Evolutionary conservation across 2,113 vertebrate species (phyloP).

Genomic region (Odocoileus virginianus): DNA sequence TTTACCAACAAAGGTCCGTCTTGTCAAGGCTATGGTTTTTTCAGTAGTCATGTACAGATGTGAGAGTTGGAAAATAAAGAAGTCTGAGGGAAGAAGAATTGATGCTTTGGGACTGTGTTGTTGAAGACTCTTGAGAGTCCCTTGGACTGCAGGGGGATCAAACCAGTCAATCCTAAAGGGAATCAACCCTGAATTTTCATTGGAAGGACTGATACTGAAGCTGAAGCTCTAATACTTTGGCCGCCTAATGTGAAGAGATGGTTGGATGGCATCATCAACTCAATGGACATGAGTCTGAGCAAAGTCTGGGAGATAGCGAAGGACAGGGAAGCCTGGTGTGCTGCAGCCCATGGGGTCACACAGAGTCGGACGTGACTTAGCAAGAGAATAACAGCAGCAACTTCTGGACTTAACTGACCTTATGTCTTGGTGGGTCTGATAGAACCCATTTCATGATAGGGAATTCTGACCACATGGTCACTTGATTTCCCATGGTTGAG

Average conservation of each 20-base stretch:
- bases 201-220: background rate
- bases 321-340: background rate
- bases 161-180: background rate
- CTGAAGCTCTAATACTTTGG: background rate
- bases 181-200: background rate
- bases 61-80: background rate
- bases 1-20: background rate
- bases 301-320: background rate
- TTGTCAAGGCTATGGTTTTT: background rate
- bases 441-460: background rate
- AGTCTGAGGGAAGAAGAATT: background rate
- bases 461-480: background rate
- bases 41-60: background rate
- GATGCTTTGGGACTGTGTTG: background rate
- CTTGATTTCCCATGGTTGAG: background rate
- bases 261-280: background rate
- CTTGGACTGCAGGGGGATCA: background rate
- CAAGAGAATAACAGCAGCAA: background rate
- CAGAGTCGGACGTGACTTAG: fast-evolving
- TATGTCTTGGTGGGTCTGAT: no score
- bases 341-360: background rate
- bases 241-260: background rate
- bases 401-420: background rate
- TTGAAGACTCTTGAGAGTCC: background rate
- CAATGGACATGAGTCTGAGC: background rate